Percentiles rank a stretch among this genome's conserved stretches.
These are phyloP conservation scores for Mormoops blainvillei DNA, from an alignment of 2,113 vertebrate species.

Conservation along the genomic window DNA sequence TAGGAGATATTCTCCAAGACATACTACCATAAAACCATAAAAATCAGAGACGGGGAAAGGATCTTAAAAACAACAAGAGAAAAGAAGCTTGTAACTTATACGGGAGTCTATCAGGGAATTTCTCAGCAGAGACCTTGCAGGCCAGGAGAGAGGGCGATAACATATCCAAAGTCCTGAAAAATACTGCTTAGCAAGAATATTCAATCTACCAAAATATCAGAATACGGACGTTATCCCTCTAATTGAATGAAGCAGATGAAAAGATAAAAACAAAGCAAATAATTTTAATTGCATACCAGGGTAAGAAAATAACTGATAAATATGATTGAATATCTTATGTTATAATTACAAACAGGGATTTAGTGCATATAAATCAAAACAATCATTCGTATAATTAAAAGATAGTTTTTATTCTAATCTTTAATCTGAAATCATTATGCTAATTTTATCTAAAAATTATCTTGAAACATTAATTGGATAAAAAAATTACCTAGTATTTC, in stretches of 20 bases:
- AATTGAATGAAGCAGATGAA: background rate
- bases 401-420: background rate
- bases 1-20: too few relatives aligned
- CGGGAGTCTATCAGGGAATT: too few relatives aligned
- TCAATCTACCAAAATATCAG: background rate
- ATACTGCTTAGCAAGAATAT: background rate
- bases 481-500: background rate
- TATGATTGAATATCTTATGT: background rate
- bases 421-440: background rate
- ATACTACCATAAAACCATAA: too few relatives aligned
- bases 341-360: background rate
- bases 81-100: too few relatives aligned
- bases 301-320: background rate
- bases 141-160: too few relatives aligned
- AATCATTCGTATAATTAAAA: background rate
- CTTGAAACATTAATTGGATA: background rate
- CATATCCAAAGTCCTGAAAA: background rate
- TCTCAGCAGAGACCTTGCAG: too few relatives aligned
- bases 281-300: background rate
- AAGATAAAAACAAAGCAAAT: background rate
- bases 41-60: too few relatives aligned
- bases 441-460: background rate
- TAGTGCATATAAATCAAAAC: background rate
- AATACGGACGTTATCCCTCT: background rate
- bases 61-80: too few relatives aligned